phyloP scores from a whole-genome alignment of 2,113 vertebrate species.

The Mormyrus iriodes region DNA sequence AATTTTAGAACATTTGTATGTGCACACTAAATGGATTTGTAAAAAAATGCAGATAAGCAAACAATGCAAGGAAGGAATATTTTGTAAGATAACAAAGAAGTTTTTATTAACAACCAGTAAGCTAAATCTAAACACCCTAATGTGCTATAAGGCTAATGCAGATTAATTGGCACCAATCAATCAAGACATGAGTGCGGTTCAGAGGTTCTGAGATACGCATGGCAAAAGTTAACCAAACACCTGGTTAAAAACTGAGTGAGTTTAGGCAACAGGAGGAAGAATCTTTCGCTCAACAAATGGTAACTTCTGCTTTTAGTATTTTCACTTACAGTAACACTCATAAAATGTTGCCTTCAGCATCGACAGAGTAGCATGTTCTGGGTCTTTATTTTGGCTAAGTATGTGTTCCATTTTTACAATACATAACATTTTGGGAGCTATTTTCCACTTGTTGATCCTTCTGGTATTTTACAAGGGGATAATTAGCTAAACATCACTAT shows the following conservation, averaged over 20 bases:
- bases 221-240: neutral
- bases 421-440: conserved; percentile 4
- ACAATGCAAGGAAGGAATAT: neutral
- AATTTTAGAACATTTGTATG: neutral
- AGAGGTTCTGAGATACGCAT: neutral
- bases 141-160: neutral
- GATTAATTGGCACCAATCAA: neutral
- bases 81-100: neutral
- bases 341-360: neutral
- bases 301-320: neutral
- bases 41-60: neutral
- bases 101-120: too few relatives aligned
- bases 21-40: neutral
- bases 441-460: conserved; percentile 17
- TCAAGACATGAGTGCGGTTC: neutral
- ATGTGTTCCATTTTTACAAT: conserved; percentile 13
- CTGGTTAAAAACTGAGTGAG: neutral
- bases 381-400: neutral
- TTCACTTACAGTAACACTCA: neutral
- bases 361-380: neutral
- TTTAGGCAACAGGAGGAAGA: neutral
- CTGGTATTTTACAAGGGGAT: conserved; percentile 23
- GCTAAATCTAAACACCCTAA: neutral
- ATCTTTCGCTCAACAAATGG: neutral
- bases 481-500: conserved; percentile 21